Evolutionary conservation across 2,113 vertebrate genomes (phyloP).

Genomic region (Notarius quadriscutis): DNA sequence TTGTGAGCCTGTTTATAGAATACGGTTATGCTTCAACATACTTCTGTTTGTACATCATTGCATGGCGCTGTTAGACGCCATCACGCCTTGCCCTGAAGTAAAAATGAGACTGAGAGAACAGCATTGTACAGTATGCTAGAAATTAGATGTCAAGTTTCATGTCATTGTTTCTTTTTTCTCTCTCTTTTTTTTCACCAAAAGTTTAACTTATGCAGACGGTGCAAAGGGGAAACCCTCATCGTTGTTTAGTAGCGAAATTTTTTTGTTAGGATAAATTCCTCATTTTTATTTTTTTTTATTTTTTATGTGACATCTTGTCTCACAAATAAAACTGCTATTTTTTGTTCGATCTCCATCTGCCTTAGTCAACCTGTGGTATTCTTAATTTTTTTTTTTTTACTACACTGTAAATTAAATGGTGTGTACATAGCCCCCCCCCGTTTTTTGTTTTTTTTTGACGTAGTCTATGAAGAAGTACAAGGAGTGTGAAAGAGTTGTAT

Average conservation of each 20-base stretch:
- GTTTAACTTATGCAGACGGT: conserved; percentile 80
- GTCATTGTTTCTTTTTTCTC: conserved; percentile 52
- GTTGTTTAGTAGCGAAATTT: neutral
- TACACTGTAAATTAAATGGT: conserved; percentile 88
- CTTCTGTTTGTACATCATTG: conserved; percentile 77
- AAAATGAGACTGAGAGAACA: conserved; percentile 68
- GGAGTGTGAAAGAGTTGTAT: conserved; percentile 86
- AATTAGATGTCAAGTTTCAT: conserved; percentile 66
- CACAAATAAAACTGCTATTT: conserved; percentile 13
- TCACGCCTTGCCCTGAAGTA: conserved; percentile 18
- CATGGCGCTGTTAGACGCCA: conserved; percentile 71
- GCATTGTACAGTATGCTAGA: conserved; percentile 85
- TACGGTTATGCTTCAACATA: conserved; percentile 78
- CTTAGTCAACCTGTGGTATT: conserved; percentile 71
- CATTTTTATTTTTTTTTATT: conserved; percentile 15
- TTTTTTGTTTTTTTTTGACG: conserved; percentile 74
- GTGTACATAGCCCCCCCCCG: conserved; percentile 87
- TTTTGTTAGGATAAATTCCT: conserved; percentile 12
- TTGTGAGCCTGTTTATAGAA: conserved; percentile 79
- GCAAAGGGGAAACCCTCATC: conserved; percentile 66
- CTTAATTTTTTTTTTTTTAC: conserved; percentile 73
- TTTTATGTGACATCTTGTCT: neutral
- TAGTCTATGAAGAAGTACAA: conserved; percentile 90
- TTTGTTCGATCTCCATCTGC: conserved; percentile 71
- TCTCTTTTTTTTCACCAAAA: conserved; percentile 66